Base-by-base conservation (phyloP, 2,888 invertebrate genomes). In the Tetragonisca angustula region DNA sequence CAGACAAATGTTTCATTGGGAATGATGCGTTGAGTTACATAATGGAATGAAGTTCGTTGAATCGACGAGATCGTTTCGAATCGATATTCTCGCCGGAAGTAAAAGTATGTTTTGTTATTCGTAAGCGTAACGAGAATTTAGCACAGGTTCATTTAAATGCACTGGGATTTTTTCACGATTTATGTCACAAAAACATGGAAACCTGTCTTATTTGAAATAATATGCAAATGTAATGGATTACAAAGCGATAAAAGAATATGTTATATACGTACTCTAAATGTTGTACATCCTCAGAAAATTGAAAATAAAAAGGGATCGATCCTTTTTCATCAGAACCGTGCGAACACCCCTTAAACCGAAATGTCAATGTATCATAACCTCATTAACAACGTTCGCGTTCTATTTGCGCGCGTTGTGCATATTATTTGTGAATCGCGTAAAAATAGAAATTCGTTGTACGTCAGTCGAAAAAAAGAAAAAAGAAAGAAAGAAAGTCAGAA, bases 361-460 rank as follows among this genome's bases (percentile, higher is more conserved):
- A 49, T 49, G 32, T 11, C 64, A 54, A 72, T 54, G 32, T 70
- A 54, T 61, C 27, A 61, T 61, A 27, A 49, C 49, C 24, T 61
- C 49, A 59, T 61, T 43, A 61, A 72, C 56, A 36, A 36, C 24
- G 21, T 64, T 13, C 21, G 36, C 21, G 21, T 64, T 64, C 21
- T 27, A 36, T 64, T 36, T 64, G 64, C 21, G 64, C 32, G 24
- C 67, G 43, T 49, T 11, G 24, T 27, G 49, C 27, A 62, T 32
- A 36, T 56, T 71, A 56, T 56, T 27, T 59, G 32, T 21, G 32
- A 74, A 52, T 74, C 73, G 64, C 62, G 15, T 64, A 74, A 74
- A 74, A 74, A 74, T 64, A 64, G 73, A 52, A 74, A 74, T 74
- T 27, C 64, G 11, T n/a, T 64, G 36, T n/a, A n/a, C 52, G 32